phyloP scores from a whole-genome alignment of 2,888 invertebrate genomes.

The Pomacea canaliculata region DNA sequence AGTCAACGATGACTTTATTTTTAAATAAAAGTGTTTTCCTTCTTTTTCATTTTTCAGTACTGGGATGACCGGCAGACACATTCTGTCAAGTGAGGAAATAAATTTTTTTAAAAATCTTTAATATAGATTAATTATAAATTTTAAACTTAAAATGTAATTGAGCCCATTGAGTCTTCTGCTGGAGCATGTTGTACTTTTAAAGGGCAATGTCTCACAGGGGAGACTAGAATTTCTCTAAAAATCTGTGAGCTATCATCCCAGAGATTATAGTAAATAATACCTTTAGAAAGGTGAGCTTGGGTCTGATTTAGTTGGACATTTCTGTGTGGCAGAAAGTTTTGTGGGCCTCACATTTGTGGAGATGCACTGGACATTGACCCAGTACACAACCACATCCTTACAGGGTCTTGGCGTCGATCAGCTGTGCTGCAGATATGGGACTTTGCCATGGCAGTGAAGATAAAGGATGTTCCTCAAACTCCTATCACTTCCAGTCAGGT shows the following conservation, averaged over 20 bases:
- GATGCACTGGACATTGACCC: constrained; percentile 69
- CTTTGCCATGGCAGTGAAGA: constrained; percentile 61
- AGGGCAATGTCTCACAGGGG: no score
- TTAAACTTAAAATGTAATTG: no score
- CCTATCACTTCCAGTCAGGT: constrained; percentile 59
- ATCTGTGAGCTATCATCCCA: no score
- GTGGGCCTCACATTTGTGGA: constrained; percentile 70
- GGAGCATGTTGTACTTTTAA: no score
- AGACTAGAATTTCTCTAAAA: no score
- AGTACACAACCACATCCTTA: constrained; percentile 68
- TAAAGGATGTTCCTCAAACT: constrained; percentile 67
- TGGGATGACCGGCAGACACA: constrained; percentile 66
- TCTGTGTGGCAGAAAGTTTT: constrained; percentile 53
- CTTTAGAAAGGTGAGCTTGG: background rate
- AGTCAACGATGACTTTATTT: no score
- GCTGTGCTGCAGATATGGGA: constrained; percentile 69
- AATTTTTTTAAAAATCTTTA: no score
- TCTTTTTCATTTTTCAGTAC: constrained; percentile 52
- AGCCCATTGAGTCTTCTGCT: no score
- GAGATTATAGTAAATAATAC: no score
- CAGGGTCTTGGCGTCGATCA: constrained; percentile 68
- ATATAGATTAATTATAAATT: no score
- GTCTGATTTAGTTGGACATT: background rate
- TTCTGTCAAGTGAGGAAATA: constrained; percentile 55
- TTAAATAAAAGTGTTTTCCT: constrained; percentile 8